phyloP scores from a whole-genome alignment of 2,888 invertebrate species.

The Rhagium mordax region DNA sequence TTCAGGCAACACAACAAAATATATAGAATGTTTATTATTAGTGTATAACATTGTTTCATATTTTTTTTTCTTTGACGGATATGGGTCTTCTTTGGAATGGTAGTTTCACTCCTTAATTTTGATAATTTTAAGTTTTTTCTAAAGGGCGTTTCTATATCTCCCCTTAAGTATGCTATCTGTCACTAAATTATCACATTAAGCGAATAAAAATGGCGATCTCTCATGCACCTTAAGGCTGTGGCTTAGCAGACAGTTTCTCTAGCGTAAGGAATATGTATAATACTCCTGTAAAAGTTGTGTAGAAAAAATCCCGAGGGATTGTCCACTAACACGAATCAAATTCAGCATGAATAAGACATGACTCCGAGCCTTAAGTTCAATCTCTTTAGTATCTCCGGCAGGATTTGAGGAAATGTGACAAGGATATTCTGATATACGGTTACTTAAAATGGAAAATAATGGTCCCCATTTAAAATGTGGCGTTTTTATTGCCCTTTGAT shows the following conservation, averaged over 20 bases:
- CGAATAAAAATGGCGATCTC: not conserved
- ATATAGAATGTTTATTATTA: too few species aligned
- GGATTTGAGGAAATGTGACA: slow-evolving; percentile 52
- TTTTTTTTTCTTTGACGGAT: too few species aligned
- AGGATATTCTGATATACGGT: slow-evolving; percentile 54
- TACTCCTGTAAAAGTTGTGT: slow-evolving; percentile 23
- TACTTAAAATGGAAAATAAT: slow-evolving; percentile 62
- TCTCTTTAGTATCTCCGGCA: slow-evolving; percentile 50
- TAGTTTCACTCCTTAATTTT: too few species aligned
- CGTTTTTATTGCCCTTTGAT: slow-evolving; percentile 62
- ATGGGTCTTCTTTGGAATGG: too few species aligned
- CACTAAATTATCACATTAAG: not conserved
- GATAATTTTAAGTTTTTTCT: too few species aligned
- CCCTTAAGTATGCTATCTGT: too few species aligned
- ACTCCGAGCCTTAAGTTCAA: slow-evolving; percentile 55
- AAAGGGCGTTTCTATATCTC: too few species aligned
- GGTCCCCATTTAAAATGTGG: slow-evolving; percentile 61
- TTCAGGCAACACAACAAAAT: too few species aligned
- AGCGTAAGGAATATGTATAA: not conserved
- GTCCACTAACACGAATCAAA: slow-evolving; percentile 54
- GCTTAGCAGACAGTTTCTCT: not conserved
- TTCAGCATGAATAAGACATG: slow-evolving; percentile 58
- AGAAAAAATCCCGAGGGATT: slow-evolving; percentile 41
- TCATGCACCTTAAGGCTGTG: not conserved
- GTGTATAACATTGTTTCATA: too few species aligned